phyloP scores from a whole-genome alignment of 1,140 invertebrate species.

The Aphelinus atriplicis region DNA sequence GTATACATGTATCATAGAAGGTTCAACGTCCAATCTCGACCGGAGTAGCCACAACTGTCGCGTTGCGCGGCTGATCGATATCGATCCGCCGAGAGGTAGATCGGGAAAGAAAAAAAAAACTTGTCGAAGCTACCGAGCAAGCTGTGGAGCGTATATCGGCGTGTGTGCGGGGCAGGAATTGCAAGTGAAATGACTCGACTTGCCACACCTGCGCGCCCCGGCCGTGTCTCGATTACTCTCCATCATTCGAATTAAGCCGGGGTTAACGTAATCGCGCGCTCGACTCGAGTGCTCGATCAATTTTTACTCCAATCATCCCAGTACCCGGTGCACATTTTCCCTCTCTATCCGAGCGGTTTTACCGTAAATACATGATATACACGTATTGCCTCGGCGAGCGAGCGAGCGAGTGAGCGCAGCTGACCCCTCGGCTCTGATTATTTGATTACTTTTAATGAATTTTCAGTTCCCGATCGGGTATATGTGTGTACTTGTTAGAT shows the following conservation, averaged over 20 bases:
- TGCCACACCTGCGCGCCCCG: conserved; percentile 12
- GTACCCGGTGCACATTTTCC: neutral
- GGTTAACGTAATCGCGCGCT: conserved; percentile 20
- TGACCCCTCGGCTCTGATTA: conserved; percentile 23
- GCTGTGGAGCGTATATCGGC: too few species aligned
- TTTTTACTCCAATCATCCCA: conserved; percentile 29
- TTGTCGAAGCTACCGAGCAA: too few species aligned
- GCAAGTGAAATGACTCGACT: conserved; percentile 6
- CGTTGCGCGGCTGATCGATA: too few species aligned
- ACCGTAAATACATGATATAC: too few species aligned
- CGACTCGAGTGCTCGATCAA: too few species aligned
- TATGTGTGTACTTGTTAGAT: too few species aligned
- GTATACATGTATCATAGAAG: too few species aligned
- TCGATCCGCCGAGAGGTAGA: too few species aligned
- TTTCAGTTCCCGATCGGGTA: neutral
- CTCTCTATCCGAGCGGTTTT: neutral
- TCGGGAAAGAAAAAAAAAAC: too few species aligned
- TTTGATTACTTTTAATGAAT: conserved; percentile 39
- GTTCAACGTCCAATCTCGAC: too few species aligned
- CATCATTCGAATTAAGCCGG: conserved; percentile 34
- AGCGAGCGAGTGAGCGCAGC: conserved; percentile 16
- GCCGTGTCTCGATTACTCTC: conserved; percentile 21
- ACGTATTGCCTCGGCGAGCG: too few species aligned
- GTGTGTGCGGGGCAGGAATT: neutral
- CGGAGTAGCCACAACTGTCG: too few species aligned